phyloP scores from a whole-genome alignment of 2,888 invertebrate species.

The Ornithoptera priamus region DNA sequence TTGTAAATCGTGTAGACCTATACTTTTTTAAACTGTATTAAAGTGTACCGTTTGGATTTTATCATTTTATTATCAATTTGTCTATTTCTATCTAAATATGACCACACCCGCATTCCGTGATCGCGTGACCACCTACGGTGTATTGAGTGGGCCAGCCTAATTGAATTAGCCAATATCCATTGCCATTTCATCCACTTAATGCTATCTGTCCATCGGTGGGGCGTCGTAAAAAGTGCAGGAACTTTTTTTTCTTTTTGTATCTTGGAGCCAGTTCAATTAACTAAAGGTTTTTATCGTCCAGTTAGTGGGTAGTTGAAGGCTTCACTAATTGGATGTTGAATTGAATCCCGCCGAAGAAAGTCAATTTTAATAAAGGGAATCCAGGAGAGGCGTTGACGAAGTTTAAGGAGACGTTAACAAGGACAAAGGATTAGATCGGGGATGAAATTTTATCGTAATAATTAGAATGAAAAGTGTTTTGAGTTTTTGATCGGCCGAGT shows the following conservation, averaged over 20 bases:
- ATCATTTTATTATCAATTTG: constrained; percentile 19
- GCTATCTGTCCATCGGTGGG: constrained; percentile 43
- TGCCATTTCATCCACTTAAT: constrained; percentile 60
- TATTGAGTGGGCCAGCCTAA: constrained; percentile 45
- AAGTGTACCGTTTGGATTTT: background rate
- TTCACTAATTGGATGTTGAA: constrained; percentile 39
- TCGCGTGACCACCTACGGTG: constrained; percentile 53
- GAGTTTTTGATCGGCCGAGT: too few relatives aligned
- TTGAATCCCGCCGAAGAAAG: constrained; percentile 30
- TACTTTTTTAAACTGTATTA: too few relatives aligned
- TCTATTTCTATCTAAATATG: constrained; percentile 2
- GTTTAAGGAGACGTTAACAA: too few relatives aligned
- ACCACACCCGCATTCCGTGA: constrained; percentile 19
- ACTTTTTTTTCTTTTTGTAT: constrained; percentile 37
- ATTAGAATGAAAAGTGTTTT: too few relatives aligned
- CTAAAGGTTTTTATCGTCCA: constrained; percentile 37
- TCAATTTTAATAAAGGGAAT: background rate
- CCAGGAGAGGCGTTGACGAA: background rate
- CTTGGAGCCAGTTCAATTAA: constrained; percentile 35
- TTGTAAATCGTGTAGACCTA: too few relatives aligned
- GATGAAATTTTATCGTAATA: too few relatives aligned
- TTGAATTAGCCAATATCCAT: constrained; percentile 67
- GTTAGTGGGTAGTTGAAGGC: constrained; percentile 15
- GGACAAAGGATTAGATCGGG: too few relatives aligned
- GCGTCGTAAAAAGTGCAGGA: constrained; percentile 40